Base-by-base conservation (phyloP, 2,888 invertebrate genomes). In the Pecten maximus region DNA sequence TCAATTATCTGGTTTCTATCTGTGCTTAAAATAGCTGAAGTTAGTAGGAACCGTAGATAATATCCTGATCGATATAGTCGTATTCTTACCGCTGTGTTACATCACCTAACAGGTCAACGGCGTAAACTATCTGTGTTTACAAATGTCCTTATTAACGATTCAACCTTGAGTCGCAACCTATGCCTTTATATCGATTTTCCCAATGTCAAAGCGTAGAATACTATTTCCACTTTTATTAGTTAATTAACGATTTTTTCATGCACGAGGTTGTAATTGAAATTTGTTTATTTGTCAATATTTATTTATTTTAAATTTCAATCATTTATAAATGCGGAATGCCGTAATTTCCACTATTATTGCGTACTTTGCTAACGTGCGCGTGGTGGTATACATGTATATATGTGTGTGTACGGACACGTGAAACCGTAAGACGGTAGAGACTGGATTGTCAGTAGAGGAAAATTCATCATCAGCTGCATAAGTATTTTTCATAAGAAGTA, bases 131-230 rank as follows among this genome's bases (percentile, higher is more conserved):
- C 74, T 28, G 10, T 35, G 74, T 74, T 74, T 35, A n/a, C 74
- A 6, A 74, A 35, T 10, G 74, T 74, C 74, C 74, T 74, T 74
- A 28, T 74, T 74, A 35, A 35, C 35, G 28, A 74, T 74, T 74
- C 74, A 74, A 74, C 74, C 74, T 74, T 74, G 12, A 74, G 74
- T 10, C n/a, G 23, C 35, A 74, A 74, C 74, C 74, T 74, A n/a
- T 35, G 23, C 74, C 35, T 2, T 74, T 6, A 35, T 74, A 74
- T 74, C 35, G 74, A 74, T 74, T 35, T 74, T 74, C 16, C 74
- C 74, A 74, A 74, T 74, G 74, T 74, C 74, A 74, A 28, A 74
- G 12, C 6, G 35, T 35, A 28, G 10, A 74, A 28, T 15, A 28
- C 35, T 15, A 28, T 28, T 74, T 74, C 74, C 35, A 35, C 28